These are phyloP conservation scores for Urocolius indicus DNA, from an alignment of 2,113 vertebrate species.

Conservation along the genomic window DNA sequence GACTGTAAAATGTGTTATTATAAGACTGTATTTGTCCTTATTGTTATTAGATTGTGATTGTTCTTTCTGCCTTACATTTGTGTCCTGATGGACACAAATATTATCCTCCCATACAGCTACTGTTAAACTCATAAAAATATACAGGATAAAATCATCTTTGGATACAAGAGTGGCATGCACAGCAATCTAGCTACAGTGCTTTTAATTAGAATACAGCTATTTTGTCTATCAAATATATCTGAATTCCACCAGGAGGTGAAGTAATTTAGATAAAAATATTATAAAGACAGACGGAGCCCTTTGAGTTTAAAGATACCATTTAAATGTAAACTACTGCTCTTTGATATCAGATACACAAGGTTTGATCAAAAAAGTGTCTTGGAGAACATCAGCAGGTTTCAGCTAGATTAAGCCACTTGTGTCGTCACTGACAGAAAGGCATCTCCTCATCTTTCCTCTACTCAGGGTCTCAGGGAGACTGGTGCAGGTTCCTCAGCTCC, in stretches of 20 bases:
- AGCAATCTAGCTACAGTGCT: background rate
- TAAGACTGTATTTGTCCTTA: background rate
- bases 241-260: constrained; percentile 40
- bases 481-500: background rate
- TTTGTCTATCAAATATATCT: constrained; percentile 44
- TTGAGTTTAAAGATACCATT: background rate
- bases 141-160: background rate
- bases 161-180: background rate
- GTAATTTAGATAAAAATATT: constrained; percentile 2
- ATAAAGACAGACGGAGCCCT: background rate
- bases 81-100: background rate
- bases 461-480: fast-evolving
- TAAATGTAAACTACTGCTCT: constrained; percentile 10
- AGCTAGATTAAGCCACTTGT: background rate
- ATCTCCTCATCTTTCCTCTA: background rate
- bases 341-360: background rate
- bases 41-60: background rate
- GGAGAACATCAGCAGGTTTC: background rate
- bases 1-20: background rate
- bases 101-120: background rate
- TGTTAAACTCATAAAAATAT: background rate
- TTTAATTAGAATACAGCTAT: constrained; percentile 48
- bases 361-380: background rate
- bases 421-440: background rate
- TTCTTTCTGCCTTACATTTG: background rate